Base-by-base conservation (phyloP, 2,888 invertebrate genomes). In the Cheilosia grossa region DNA sequence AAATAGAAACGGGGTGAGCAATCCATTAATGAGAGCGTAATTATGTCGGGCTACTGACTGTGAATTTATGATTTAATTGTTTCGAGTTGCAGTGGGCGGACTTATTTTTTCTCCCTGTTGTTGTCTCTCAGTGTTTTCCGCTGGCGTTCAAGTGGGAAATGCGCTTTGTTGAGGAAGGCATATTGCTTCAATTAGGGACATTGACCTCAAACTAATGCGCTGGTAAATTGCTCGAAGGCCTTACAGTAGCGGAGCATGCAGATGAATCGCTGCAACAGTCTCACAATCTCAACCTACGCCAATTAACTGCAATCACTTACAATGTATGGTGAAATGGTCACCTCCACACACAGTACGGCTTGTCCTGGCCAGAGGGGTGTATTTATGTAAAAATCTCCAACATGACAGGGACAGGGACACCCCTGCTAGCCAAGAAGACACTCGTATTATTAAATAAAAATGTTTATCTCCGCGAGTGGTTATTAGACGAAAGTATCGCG, bases 11-110 rank as follows among this genome's bases (percentile, higher is more conserved):
- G 49, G 66, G 75, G 75, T 66, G 66, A 75, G 75, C 70, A 67
- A 61, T 75, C 66, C 78, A 81, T 85, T 85, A 81, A 85, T 75
- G 82, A 78, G 58, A 72, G 27, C 54, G 77, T 69, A 82, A 86
- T 86, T 86, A 82, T 86, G 85, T 82, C 85, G 67, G 40, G 72
- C 82, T 82, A 63, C 82, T 82, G 85, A 82, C 85, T 86, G 82
- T 82, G 77, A 86, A 77, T 77, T 77, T 82, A 75, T 81, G 81
- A 85, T 75, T 85, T 81, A 85, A 81, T 81, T 75, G 66, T 66
- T 61, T n/a, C 5, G 17, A 80, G 37, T 33, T 79, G 70, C 70
- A 75, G 63, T 53, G 72, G 64, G 73, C 51, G 70, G 51, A 30
- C 24, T 56, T 21, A 27, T 44, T 19, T 51, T 37, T 13, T 37